Base-by-base conservation (phyloP, 2,113 vertebrate genomes). In the Callaeas wilsoni region DNA sequence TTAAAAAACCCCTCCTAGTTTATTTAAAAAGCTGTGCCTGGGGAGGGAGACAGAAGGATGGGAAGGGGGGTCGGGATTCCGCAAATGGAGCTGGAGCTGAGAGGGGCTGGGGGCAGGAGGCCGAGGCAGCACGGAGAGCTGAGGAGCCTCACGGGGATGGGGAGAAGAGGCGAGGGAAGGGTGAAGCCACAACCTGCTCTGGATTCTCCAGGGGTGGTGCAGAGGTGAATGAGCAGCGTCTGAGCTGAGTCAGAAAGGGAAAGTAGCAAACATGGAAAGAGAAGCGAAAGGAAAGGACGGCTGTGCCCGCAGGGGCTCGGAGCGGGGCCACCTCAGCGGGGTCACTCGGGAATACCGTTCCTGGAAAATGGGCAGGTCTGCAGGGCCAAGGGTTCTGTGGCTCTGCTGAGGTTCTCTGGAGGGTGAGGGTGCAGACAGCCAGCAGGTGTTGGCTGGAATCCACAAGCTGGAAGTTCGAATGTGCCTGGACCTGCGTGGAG, bases 211-310 rank as follows among this genome's bases (percentile, higher is more conserved):
- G 63, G 68, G 22, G 5, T 84, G 42, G 3, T 18, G 37, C 59
- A 60, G 50, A 69, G 70, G 32, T 23, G 41, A 57, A 29, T 41
- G 16, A 39, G 32, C 39, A 64, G 37, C 37, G 78, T 20, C 13
- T 78, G 44, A 47, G 53, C 10, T 67, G 53, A 87, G n/a, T 83
- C 76, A 79, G 80, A 68, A 15, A 14, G 20, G 44, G 64, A 55
- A 42, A 76, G 33, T 4, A 39, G 57, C 59, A 60, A 26, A 3
- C 6, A 5, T 0, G 20, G 50, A 55, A 47, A 56, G 53, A 73
- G 59, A n/a, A 81, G 39, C 0, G 4, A 68, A 44, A 63, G 1
- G 4, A 68, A 44, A 63, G 1, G 3, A 6, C 0, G 25, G 47
- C 47, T 12, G 35, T 78, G 75, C 59, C 55, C 0, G 1, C 5